Conservation (phyloP, 2,888 invertebrate species). For the Ichneumon xanthorius region DNA sequence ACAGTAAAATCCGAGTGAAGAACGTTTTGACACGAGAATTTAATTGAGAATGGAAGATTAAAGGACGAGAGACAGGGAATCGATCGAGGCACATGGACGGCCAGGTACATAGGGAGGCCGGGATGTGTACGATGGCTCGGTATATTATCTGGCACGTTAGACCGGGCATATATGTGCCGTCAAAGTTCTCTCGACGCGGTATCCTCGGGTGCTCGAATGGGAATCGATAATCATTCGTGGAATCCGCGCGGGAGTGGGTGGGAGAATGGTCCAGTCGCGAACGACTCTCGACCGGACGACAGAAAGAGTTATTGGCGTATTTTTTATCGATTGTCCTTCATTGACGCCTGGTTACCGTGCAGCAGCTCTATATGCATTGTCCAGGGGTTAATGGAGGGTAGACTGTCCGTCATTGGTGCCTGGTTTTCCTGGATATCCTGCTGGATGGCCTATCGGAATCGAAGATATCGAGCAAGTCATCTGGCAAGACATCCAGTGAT, state of each 20-base stretch:
- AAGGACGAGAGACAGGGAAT: constrained; percentile 1
- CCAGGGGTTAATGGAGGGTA: no score
- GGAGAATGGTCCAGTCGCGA: neutral
- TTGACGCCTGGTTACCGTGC: neutral
- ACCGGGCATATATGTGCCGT: neutral
- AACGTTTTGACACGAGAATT: constrained; percentile 14
- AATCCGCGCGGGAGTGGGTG: constrained; percentile 4
- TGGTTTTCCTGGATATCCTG: no score
- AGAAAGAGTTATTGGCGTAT: neutral
- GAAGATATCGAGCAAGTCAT: no score
- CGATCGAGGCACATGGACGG: neutral
- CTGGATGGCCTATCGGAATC: no score
- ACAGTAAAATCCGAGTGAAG: neutral
- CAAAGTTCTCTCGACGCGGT: constrained; percentile 21
- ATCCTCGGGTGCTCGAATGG: constrained; percentile 10
- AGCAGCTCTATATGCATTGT: no score
- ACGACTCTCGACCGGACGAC: neutral
- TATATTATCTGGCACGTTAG: neutral
- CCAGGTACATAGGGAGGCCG: neutral
- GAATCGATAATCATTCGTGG: constrained; percentile 44
- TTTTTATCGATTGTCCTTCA: neutral
- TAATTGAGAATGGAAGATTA: constrained; percentile 9
- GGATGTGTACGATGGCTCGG: no score
- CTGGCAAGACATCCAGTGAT: no score
- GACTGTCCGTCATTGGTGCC: no score